phyloP scores from a whole-genome alignment of 2,888 invertebrate species.

The Leptinotarsa rubiginosa region DNA sequence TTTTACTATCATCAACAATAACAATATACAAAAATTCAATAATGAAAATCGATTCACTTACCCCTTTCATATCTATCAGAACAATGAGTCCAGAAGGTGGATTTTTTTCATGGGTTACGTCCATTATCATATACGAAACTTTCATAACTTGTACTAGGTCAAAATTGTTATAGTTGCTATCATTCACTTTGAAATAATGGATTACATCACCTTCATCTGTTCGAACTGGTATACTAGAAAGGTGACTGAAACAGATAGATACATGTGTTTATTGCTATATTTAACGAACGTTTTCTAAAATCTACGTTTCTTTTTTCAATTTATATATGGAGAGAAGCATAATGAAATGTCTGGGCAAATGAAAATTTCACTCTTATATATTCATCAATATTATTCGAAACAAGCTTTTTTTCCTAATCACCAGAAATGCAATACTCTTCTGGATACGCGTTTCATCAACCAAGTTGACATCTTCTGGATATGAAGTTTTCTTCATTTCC shows the following conservation, averaged over 20 bases:
- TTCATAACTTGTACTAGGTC: constrained; percentile 54
- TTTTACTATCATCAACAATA: no score
- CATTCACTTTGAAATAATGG: constrained; percentile 55
- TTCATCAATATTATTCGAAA: no score
- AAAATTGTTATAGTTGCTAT: constrained; percentile 53
- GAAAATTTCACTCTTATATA: no score
- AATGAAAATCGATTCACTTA: background rate
- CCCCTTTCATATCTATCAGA: constrained; percentile 53
- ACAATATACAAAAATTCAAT: no score
- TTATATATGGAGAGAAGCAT: no score
- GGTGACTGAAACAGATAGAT: constrained; percentile 43
- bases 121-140: constrained; percentile 55
- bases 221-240: constrained; percentile 52
- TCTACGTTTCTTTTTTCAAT: no score
- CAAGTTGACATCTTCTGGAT: no score
- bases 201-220: constrained; percentile 54
- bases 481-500: no score
- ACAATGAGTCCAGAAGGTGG: constrained; percentile 56
- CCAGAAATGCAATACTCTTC: no score
- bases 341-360: no score
- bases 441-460: no score
- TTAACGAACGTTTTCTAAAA: background rate
- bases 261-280: background rate
- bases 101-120: constrained; percentile 53
- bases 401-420: no score